These are phyloP conservation scores for Drosophila neocordata DNA, from an alignment of 1,140 invertebrate species.

Conservation along the genomic window DNA sequence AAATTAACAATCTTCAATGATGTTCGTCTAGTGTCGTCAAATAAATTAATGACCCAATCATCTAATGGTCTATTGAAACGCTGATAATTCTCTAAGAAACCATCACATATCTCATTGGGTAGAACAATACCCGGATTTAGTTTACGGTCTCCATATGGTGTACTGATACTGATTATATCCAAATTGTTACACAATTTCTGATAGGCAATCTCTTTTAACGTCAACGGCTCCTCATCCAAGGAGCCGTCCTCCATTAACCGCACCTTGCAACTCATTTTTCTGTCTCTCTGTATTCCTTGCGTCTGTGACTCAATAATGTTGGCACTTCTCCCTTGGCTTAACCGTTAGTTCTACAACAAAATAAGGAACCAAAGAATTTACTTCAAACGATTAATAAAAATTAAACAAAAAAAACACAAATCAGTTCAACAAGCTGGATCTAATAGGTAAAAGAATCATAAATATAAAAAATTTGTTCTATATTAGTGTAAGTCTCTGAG, in stretches of 20 bases:
- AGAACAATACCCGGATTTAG: conserved; percentile 65
- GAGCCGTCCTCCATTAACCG: conserved; percentile 80
- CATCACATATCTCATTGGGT: conserved; percentile 84
- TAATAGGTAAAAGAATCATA: too few species aligned
- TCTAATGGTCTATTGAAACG: conserved; percentile 84
- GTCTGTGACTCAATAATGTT: conserved; percentile 31
- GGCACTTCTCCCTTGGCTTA: background rate
- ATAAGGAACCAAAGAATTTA: background rate
- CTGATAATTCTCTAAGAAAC: conserved; percentile 87
- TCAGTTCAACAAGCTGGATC: too few species aligned
- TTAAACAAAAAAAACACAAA: too few species aligned
- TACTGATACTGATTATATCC: conserved; percentile 84
- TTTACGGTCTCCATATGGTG: conserved; percentile 41
- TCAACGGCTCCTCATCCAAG: conserved; percentile 79
- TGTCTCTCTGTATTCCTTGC: conserved; percentile 9
- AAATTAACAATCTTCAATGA: conserved; percentile 88
- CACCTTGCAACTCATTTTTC: conserved; percentile 82
- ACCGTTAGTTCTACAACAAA: background rate
- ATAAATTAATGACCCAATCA: conserved; percentile 88
- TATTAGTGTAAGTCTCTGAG: too few species aligned
- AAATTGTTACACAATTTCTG: conserved; percentile 86
- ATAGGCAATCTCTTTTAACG: conserved; percentile 86
- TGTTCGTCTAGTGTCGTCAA: conserved; percentile 87
- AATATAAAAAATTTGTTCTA: too few species aligned
- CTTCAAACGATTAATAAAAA: background rate